phyloP scores from a whole-genome alignment of 2,888 invertebrate genomes.

The Portevinia maculata region DNA sequence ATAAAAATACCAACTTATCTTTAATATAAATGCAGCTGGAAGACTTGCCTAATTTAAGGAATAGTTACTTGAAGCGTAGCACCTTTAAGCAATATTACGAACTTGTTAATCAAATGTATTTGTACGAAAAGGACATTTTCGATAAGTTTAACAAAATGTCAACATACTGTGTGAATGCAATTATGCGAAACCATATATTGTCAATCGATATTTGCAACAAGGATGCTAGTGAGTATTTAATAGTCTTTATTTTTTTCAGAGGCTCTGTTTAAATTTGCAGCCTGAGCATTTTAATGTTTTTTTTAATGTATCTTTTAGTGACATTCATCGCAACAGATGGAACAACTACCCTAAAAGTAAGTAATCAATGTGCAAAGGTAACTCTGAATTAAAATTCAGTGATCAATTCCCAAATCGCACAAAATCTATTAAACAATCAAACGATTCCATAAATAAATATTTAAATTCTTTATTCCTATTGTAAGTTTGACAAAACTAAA shows the following conservation, averaged over 20 bases:
- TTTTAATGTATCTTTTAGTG: too few relatives aligned
- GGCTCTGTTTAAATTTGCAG: too few relatives aligned
- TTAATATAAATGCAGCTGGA: constrained; percentile 76
- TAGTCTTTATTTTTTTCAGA: too few relatives aligned
- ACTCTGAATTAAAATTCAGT: neutral
- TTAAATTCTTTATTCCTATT: neutral
- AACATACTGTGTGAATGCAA: constrained; percentile 86
- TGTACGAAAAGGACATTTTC: constrained; percentile 89
- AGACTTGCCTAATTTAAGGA: constrained; percentile 83
- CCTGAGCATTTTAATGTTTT: too few relatives aligned
- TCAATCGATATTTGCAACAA: constrained; percentile 84
- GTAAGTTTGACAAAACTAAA: constrained; percentile 25
- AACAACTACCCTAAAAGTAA: neutral
- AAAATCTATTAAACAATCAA: too few relatives aligned
- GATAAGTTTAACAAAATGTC: constrained; percentile 88
- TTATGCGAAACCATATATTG: constrained; percentile 88
- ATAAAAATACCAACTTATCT: neutral
- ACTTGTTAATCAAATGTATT: constrained; percentile 89
- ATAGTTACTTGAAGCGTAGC: constrained; percentile 89
- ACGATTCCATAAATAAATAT: neutral
- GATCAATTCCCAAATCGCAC: too few relatives aligned
- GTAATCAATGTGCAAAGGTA: neutral
- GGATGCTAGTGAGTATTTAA: constrained; percentile 76
- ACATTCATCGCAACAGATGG: too few relatives aligned
- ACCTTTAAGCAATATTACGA: constrained; percentile 91